Evolutionary conservation across 2,113 vertebrate species (phyloP).

Genomic region (Charina bottae): DNA sequence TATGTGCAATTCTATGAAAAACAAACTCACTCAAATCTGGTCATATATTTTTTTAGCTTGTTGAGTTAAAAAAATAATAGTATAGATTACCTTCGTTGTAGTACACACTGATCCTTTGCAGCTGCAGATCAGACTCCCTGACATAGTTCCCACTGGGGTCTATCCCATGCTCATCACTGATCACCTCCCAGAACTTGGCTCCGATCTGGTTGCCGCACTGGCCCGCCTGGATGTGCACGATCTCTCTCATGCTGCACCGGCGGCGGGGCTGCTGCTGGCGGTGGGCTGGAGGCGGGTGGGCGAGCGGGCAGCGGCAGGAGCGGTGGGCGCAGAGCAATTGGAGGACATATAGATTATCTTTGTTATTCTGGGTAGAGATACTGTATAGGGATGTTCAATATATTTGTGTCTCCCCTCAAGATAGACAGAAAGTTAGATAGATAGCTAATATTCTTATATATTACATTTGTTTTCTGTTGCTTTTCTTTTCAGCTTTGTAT

Average conservation of each 20-base stretch:
- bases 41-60: background rate
- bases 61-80: background rate
- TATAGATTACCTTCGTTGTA: slow-evolving; percentile 91
- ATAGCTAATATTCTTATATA: background rate
- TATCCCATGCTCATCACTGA: slow-evolving; percentile 88
- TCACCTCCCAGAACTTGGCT: slow-evolving; percentile 92
- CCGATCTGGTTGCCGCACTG: slow-evolving; percentile 97
- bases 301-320: background rate
- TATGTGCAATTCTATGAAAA: background rate
- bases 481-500: background rate
- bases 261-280: slow-evolving; percentile 1
- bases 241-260: slow-evolving; percentile 86
- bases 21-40: background rate
- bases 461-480: background rate
- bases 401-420: background rate
- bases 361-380: background rate
- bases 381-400: background rate
- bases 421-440: background rate
- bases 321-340: background rate
- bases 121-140: slow-evolving; percentile 85
- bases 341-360: background rate
- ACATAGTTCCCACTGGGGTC: slow-evolving; percentile 86
- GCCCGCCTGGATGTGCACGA: slow-evolving; percentile 95
- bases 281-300: background rate
- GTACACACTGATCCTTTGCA: slow-evolving; percentile 88